A percentile compares a stretch with the other conserved stretches of the same genome.
phyloP scores from a whole-genome alignment of 2,888 invertebrate species.

The Ferrisia virgata region DNA sequence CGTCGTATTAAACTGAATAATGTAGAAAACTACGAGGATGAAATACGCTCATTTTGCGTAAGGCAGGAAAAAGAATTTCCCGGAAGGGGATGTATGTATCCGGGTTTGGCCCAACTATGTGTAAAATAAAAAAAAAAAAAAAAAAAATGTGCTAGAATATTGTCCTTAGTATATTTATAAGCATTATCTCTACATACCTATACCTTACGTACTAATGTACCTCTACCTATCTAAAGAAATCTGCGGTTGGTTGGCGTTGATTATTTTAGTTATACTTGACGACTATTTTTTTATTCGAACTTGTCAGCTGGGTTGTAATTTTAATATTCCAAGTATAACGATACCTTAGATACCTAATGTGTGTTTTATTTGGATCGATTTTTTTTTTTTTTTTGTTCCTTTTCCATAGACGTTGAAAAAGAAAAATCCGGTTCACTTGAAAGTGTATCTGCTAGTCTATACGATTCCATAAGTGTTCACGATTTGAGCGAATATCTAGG shows the following conservation, averaged over 20 bases:
- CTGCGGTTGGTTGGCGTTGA: neutral
- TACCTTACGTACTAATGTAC: neutral
- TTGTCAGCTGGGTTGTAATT: too few species aligned
- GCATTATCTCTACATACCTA: neutral
- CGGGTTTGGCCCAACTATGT: conserved; percentile 48
- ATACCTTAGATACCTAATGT: too few species aligned
- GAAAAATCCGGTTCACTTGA: conserved; percentile 67
- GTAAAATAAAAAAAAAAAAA: conserved; percentile 49
- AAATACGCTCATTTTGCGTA: conserved; percentile 43
- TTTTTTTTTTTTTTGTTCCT: neutral
- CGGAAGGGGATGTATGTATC: conserved; percentile 50
- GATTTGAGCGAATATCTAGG: conserved; percentile 70
- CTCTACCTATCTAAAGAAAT: too few species aligned
- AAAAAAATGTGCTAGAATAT: conserved; percentile 27
- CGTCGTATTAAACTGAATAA: conserved; percentile 17
- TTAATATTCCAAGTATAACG: too few species aligned
- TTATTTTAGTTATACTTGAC: neutral
- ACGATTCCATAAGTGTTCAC: conserved; percentile 77
- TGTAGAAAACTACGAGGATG: conserved; percentile 43
- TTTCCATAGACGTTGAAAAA: conserved; percentile 70
- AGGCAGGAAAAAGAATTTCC: conserved; percentile 46
- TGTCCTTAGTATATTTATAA: conserved; percentile 16
- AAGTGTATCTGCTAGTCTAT: conserved; percentile 70
- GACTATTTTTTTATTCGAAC: too few species aligned
- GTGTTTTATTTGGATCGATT: neutral